Percentiles rank a stretch among this genome's conserved stretches.
These are phyloP conservation scores for Sialia sialis DNA, from an alignment of 2,113 vertebrate species.

Conservation along the genomic window DNA sequence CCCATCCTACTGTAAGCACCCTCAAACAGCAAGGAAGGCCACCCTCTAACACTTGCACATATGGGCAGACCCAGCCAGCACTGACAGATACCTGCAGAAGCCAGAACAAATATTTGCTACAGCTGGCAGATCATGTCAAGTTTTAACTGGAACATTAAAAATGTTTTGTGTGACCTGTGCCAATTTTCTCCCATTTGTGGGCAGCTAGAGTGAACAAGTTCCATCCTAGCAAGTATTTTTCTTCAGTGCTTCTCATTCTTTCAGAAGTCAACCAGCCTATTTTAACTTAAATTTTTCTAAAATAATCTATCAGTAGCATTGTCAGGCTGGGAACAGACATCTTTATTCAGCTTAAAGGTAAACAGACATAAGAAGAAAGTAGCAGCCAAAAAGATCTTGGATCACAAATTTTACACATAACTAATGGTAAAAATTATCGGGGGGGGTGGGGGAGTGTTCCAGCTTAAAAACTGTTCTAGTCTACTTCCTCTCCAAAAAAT, in stretches of 20 bases:
- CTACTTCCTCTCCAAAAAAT: background rate
- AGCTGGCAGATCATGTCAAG: background rate
- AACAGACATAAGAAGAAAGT: background rate
- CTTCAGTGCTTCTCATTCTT: background rate
- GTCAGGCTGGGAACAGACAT: background rate
- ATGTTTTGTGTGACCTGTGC: background rate
- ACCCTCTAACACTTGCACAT: background rate
- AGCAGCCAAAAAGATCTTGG: background rate
- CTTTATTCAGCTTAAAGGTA: background rate
- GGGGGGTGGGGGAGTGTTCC: rapidly evolving
- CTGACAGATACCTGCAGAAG: background rate
- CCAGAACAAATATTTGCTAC: background rate
- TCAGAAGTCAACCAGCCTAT: background rate
- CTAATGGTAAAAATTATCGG: background rate
- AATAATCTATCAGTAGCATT: background rate
- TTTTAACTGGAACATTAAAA: background rate
- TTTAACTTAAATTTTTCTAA: background rate
- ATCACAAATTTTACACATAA: background rate
- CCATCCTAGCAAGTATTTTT: background rate
- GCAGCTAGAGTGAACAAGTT: background rate
- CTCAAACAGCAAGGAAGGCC: background rate
- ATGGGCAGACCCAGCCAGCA: background rate
- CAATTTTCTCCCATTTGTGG: background rate
- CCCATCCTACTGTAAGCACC: background rate
- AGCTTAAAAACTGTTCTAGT: background rate